phyloP scores from a whole-genome alignment of 2,113 vertebrate genomes.

The Coptodon rendalli region DNA sequence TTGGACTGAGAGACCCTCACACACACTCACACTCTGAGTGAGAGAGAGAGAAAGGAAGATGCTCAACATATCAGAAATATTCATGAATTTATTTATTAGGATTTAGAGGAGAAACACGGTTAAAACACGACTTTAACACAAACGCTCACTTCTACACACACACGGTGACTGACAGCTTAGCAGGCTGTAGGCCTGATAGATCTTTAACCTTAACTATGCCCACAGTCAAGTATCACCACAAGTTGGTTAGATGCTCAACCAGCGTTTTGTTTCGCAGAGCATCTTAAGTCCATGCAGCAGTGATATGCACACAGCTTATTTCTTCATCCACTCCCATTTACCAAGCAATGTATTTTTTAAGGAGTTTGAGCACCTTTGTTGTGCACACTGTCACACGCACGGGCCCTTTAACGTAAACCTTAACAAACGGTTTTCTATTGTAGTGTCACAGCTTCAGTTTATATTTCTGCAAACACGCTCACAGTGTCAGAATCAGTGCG shows the following conservation, averaged over 20 bases:
- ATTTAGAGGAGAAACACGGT: background rate
- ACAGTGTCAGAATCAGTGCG: background rate
- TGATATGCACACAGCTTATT: background rate
- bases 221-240: background rate
- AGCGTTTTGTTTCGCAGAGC: background rate
- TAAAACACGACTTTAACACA: background rate
- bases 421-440: background rate
- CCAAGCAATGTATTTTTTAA: background rate
- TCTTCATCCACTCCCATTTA: background rate
- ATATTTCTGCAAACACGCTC: background rate
- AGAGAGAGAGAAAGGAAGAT: background rate
- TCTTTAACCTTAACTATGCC: background rate
- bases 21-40: background rate
- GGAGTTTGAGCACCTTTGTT: background rate
- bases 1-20: slow-evolving; percentile 25
- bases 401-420: background rate
- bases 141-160: background rate
- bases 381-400: background rate
- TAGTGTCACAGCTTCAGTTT: background rate
- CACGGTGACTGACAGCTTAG: background rate
- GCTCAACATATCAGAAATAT: background rate
- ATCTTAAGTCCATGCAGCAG: background rate
- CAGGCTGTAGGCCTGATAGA: background rate
- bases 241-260: background rate
- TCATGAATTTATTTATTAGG: background rate